A percentile compares a stretch with the other conserved stretches of the same genome.
Evolutionary conservation across 2,888 invertebrate genomes (phyloP).

Genomic region (Eretmocerus hayati): DNA sequence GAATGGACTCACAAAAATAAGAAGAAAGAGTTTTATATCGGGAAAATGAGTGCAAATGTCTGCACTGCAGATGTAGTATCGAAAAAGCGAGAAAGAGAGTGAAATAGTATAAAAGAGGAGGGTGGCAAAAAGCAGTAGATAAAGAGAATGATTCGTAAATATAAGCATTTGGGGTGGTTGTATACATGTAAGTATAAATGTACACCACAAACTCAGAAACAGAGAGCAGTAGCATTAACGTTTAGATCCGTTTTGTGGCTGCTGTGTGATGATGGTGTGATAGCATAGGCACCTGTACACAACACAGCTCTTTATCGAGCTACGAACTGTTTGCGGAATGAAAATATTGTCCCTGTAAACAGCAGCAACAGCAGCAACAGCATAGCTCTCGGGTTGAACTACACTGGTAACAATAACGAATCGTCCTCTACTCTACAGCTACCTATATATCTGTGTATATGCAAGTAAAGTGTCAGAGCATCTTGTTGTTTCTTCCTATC

Average conservation of each 20-base stretch:
- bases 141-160: constrained; percentile 32
- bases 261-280: too few relatives aligned
- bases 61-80: too few relatives aligned
- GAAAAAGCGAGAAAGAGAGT: neutral
- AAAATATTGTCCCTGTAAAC: constrained; percentile 47
- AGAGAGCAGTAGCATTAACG: constrained; percentile 25
- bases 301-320: constrained; percentile 42
- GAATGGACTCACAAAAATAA: neutral
- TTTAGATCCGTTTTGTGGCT: constrained; percentile 25
- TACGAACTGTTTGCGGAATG: constrained; percentile 45
- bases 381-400: constrained; percentile 10
- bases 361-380: constrained; percentile 31
- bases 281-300: constrained; percentile 8
- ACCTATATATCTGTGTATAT: neutral
- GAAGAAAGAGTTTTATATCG: too few relatives aligned
- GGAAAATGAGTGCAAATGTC: neutral
- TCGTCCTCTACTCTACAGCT: constrained; percentile 11
- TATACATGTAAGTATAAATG: constrained; percentile 15
- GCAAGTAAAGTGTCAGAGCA: constrained; percentile 13
- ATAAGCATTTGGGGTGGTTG: constrained; percentile 15
- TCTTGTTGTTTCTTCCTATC: constrained; percentile 24
- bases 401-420: constrained; percentile 21
- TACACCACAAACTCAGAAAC: neutral
- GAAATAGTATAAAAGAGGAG: neutral
- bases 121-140: neutral